These are phyloP conservation scores for Sylvicola fuscatus DNA, from an alignment of 2,888 invertebrate species.

Conservation along the genomic window DNA sequence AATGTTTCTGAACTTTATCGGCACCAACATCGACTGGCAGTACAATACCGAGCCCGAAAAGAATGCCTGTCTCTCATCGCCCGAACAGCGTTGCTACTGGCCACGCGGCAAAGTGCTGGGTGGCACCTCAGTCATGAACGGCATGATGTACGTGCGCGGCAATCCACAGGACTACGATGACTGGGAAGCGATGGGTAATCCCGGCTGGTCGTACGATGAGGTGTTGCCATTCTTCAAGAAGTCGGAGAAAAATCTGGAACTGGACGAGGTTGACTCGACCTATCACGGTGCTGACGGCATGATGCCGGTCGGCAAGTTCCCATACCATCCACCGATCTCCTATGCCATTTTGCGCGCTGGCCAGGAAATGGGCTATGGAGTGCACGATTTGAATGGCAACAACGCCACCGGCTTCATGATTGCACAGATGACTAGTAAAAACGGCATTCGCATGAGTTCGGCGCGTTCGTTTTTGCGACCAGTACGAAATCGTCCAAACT, in stretches of 20 bases:
- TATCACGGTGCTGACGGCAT: conserved; percentile 62
- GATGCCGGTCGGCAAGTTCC: conserved; percentile 58
- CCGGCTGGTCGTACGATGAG: conserved; percentile 77
- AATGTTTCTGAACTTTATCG: conserved; percentile 72
- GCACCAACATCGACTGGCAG: conserved; percentile 73
- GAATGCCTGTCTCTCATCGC: conserved; percentile 52
- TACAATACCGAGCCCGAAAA: conserved; percentile 68
- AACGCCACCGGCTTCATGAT: conserved; percentile 68
- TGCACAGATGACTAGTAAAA: conserved; percentile 70
- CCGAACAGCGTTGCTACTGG: conserved; percentile 56
- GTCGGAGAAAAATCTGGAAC: conserved; percentile 59
- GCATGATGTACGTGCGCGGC: conserved; percentile 91
- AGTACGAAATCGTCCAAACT: conserved; percentile 48
- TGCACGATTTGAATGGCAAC: conserved; percentile 63
- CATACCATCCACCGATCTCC: conserved; percentile 68
- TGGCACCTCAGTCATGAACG: conserved; percentile 84
- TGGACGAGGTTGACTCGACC: conserved; percentile 49
- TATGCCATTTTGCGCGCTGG: conserved; percentile 55
- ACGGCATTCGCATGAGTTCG: conserved; percentile 65
- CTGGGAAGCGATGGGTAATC: conserved; percentile 71
- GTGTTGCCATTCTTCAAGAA: conserved; percentile 78
- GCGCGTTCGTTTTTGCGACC: conserved; percentile 69
- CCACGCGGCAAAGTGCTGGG: conserved; percentile 76
- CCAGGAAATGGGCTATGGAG: conserved; percentile 54
- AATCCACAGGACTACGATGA: conserved; percentile 69